A percentile compares a stretch with the other conserved stretches of the same genome.
phyloP scores from a whole-genome alignment of 2,888 invertebrate species.

The Pandemis corylana region DNA sequence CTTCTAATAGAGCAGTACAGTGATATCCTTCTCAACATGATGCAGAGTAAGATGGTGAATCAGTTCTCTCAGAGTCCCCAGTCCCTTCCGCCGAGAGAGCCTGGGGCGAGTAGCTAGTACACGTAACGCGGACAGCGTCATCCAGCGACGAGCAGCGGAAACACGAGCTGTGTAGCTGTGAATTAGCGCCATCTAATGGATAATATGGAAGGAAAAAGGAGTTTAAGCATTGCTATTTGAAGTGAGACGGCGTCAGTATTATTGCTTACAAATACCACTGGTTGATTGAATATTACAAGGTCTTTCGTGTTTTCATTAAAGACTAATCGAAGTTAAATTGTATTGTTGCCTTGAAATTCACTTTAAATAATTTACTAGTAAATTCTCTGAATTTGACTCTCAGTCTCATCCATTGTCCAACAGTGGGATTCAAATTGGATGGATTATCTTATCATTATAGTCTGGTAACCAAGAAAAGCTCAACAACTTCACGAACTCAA shows the following conservation, averaged over 20 bases:
- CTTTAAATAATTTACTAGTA: too few relatives aligned
- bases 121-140: slow-evolving; percentile 40
- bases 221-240: neutral
- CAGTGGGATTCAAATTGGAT: too few relatives aligned
- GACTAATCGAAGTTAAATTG: too few relatives aligned
- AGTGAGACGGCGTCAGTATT: neutral
- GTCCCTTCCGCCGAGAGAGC: slow-evolving; percentile 69
- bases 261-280: neutral
- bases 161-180: slow-evolving; percentile 18
- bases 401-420: too few relatives aligned
- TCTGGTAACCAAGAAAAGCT: too few relatives aligned
- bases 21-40: slow-evolving; percentile 85
- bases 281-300: neutral
- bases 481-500: too few relatives aligned
- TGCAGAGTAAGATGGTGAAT: slow-evolving; percentile 80
- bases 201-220: too few relatives aligned
- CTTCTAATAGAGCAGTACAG: slow-evolving; percentile 87
- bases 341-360: too few relatives aligned
- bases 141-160: slow-evolving; percentile 38
- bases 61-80: slow-evolving; percentile 72
- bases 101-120: slow-evolving; percentile 72
- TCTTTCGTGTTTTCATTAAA: neutral
- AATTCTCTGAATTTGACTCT: too few relatives aligned
- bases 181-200: slow-evolving; percentile 26
- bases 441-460: too few relatives aligned